These are phyloP conservation scores for Tetragonula clypearis DNA, from an alignment of 1,140 invertebrate genomes.

Conservation along the genomic window DNA sequence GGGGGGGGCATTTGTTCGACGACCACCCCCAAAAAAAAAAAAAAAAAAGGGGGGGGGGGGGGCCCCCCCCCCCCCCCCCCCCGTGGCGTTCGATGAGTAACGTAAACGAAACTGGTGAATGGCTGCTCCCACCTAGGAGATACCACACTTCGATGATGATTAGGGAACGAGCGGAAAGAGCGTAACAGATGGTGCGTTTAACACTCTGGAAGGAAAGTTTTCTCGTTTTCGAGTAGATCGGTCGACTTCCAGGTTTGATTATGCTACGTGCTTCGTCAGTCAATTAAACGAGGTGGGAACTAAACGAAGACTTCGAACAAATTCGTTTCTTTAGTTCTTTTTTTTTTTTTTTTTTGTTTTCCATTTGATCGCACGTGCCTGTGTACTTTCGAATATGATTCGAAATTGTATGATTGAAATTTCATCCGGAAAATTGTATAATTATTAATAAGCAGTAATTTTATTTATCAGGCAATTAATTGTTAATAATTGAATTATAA, in stretches of 20 bases:
- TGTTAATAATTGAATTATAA: too few relatives aligned
- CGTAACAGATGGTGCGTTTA: constrained; percentile 45
- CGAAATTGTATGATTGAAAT: too few relatives aligned
- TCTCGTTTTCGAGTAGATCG: background rate
- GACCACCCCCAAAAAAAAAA: too few relatives aligned
- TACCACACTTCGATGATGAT: constrained; percentile 4
- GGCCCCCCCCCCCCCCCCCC: too few relatives aligned
- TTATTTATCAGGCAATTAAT: too few relatives aligned
- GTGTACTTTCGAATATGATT: too few relatives aligned
- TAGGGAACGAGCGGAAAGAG: constrained; percentile 8
- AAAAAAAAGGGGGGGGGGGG: too few relatives aligned
- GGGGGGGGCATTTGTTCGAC: too few relatives aligned
- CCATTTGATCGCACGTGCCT: background rate
- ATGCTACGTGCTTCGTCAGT: background rate
- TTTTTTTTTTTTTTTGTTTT: background rate
- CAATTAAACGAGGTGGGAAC: too few relatives aligned
- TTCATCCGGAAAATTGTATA: too few relatives aligned
- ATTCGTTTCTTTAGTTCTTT: background rate
- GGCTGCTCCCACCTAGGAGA: background rate
- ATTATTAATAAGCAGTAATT: too few relatives aligned
- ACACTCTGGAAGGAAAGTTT: background rate
- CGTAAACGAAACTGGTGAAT: constrained; percentile 39
- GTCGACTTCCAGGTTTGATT: background rate
- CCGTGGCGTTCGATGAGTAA: constrained; percentile 26
- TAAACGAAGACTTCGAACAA: background rate